These are phyloP conservation scores for Haliclona indistincta DNA, from an alignment of 37 sponge, comb jelly and placozoan species.

Conservation along the genomic window DNA sequence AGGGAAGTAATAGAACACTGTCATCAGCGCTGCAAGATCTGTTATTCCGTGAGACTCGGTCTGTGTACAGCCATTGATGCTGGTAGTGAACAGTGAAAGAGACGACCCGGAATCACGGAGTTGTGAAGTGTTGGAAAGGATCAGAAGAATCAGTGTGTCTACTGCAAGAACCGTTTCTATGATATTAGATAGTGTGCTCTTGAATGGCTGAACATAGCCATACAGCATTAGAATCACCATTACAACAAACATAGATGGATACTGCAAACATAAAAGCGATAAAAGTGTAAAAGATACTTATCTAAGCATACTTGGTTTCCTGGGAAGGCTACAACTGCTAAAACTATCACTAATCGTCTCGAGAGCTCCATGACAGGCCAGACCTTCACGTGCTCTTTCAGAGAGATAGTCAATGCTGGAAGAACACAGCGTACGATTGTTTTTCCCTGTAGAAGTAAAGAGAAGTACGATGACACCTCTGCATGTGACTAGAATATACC, in stretches of 20 bases:
- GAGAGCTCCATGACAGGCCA: conserved; percentile 59
- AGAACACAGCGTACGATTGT: neutral
- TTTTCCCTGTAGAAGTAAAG: conserved; percentile 12
- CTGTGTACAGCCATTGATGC: too few species aligned
- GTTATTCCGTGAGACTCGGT: too few species aligned
- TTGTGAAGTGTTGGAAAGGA: too few species aligned
- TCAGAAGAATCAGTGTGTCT: neutral
- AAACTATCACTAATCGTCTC: conserved; percentile 48
- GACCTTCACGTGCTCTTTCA: conserved; percentile 45
- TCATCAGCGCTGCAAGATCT: too few species aligned
- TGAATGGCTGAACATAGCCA: conserved; percentile 9
- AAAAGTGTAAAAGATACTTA: neutral
- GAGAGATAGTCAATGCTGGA: conserved; percentile 3
- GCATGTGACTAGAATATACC: neutral
- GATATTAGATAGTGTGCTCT: neutral
- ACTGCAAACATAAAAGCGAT: conserved; percentile 18
- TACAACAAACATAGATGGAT: conserved; percentile 32
- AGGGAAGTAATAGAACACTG: too few species aligned
- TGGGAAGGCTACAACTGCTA: conserved; percentile 60
- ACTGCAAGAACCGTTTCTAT: neutral
- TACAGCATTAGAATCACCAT: neutral
- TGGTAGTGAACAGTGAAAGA: too few species aligned
- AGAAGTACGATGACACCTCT: neutral
- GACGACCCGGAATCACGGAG: too few species aligned
- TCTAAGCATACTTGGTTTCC: conserved; percentile 41